These are phyloP conservation scores for Drosophila takahashii DNA, from an alignment of 1,140 invertebrate species.

Conservation along the genomic window DNA sequence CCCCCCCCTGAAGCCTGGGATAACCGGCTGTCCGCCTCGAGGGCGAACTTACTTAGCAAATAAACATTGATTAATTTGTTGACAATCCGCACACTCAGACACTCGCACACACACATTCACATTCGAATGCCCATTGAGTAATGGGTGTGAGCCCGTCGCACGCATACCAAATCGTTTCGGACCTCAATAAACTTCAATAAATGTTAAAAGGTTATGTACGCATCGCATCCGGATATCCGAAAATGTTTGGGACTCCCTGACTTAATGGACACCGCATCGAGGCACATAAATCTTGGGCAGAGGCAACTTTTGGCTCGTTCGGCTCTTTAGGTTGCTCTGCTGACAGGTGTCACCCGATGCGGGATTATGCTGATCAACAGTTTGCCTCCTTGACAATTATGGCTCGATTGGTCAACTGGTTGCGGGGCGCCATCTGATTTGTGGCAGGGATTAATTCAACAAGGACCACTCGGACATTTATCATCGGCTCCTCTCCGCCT, in stretches of 20 bases:
- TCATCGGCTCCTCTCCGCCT: constrained; percentile 8
- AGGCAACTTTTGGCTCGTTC: constrained; percentile 28
- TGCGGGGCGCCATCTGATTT: constrained; percentile 39
- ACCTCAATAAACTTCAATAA: constrained; percentile 80
- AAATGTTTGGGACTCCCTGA: constrained; percentile 43
- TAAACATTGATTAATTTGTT: constrained; percentile 84
- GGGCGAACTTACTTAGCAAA: constrained; percentile 83
- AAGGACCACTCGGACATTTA: constrained; percentile 32
- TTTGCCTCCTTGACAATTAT: constrained; percentile 74
- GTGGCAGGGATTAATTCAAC: constrained; percentile 47
- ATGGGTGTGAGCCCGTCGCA: constrained; percentile 55
- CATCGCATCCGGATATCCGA: constrained; percentile 14
- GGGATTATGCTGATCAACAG: constrained; percentile 73
- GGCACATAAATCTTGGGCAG: constrained; percentile 72
- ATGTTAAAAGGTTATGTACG: constrained; percentile 80
- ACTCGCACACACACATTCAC: constrained; percentile 20
- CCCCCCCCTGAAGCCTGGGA: constrained; percentile 28
- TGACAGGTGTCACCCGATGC: constrained; percentile 63
- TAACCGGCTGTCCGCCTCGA: constrained; percentile 56
- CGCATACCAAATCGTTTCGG: constrained; percentile 63
- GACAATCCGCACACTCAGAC: constrained; percentile 64
- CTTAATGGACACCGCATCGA: constrained; percentile 78
- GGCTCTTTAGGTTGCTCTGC: constrained; percentile 16
- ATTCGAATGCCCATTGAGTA: constrained; percentile 60
- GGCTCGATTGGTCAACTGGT: constrained; percentile 48